Percentiles rank a stretch among this genome's conserved stretches.
phyloP scores from a whole-genome alignment of 2,113 vertebrate species.

The Neopipo cinnamomea region DNA sequence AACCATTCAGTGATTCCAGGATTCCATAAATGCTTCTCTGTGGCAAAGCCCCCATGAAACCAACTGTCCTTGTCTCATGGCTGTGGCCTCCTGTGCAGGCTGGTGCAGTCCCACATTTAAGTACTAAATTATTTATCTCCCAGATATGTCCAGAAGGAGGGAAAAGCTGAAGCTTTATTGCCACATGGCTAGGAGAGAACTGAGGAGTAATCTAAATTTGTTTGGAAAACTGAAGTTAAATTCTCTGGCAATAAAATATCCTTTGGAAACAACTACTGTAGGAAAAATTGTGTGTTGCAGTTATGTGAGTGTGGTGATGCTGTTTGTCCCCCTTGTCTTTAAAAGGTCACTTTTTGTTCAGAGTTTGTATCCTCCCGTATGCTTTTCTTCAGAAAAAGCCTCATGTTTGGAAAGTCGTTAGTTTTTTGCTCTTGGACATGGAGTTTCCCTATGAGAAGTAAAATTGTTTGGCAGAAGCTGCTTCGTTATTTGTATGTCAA shows the following conservation, averaged over 20 bases:
- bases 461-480: background rate
- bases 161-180: background rate
- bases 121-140: background rate
- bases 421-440: background rate
- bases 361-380: background rate
- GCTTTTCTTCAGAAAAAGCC: background rate
- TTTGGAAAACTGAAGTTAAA: constrained; percentile 30
- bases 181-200: background rate
- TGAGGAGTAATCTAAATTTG: background rate
- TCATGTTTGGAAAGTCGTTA: background rate
- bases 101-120: background rate
- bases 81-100: accelerated
- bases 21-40: background rate
- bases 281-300: background rate
- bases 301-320: background rate
- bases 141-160: background rate
- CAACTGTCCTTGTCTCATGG: accelerated
- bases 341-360: constrained; percentile 43
- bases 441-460: background rate
- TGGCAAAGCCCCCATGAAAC: background rate
- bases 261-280: constrained; percentile 1
- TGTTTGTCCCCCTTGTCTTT: constrained; percentile 7
- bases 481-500: background rate
- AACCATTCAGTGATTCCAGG: background rate
- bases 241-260: background rate